Conservation (phyloP, 2,113 vertebrate genomes). For the Antigone vipio region DNA sequence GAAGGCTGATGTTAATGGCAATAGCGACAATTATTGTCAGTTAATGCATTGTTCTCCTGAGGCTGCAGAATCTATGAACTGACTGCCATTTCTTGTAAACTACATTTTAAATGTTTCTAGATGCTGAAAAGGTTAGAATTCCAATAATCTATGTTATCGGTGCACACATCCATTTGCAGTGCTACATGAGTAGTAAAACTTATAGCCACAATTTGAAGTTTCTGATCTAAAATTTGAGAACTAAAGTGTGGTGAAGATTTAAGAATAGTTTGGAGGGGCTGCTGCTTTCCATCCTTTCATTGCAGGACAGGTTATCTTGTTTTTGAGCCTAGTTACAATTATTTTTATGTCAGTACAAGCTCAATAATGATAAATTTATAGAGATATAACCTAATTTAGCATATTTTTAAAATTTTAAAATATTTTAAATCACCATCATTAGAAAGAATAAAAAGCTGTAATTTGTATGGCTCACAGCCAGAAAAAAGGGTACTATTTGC, state of each 20-base stretch:
- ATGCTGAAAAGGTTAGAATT: background rate
- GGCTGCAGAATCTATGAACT: background rate
- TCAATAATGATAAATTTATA: background rate
- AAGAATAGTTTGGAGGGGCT: background rate
- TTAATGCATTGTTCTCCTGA: background rate
- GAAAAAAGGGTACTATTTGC: background rate
- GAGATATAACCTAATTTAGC: background rate
- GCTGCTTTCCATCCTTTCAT: background rate
- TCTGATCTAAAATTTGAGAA: background rate
- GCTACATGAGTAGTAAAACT: background rate
- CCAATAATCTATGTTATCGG: background rate
- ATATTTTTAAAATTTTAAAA: background rate
- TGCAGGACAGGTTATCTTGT: background rate
- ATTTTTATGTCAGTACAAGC: background rate
- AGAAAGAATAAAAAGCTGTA: background rate
- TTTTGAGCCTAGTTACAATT: background rate
- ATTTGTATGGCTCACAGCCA: background rate
- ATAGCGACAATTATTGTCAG: background rate
- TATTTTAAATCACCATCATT: background rate
- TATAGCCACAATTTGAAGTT: background rate
- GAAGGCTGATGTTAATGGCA: background rate
- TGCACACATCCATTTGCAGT: background rate
- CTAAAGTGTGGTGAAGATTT: background rate
- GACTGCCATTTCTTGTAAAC: background rate
- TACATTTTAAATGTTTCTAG: background rate